phyloP scores from a whole-genome alignment of 2,888 invertebrate species.

The Macaria liturata region DNA sequence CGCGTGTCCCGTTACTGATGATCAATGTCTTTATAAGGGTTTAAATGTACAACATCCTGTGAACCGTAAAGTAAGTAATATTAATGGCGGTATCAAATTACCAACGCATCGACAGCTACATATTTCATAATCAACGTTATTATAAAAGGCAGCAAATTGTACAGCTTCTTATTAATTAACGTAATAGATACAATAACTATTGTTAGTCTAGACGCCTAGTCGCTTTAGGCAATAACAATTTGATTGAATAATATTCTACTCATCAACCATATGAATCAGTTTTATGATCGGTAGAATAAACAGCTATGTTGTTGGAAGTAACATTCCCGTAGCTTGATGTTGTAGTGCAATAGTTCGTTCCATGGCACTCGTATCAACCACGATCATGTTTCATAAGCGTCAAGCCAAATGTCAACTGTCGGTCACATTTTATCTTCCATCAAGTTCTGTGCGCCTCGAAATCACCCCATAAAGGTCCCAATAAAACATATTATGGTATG shows the following conservation, averaged over 20 bases:
- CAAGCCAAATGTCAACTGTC: constrained; percentile 24
- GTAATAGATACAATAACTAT: constrained; percentile 2
- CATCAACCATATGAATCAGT: constrained; percentile 6
- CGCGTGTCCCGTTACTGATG: constrained; percentile 49
- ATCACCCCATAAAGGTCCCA: constrained; percentile 25
- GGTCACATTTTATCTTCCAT: constrained; percentile 24
- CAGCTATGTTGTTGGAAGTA: constrained; percentile 4
- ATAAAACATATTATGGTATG: constrained; percentile 33
- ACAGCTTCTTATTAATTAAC: no score
- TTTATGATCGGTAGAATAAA: constrained; percentile 10
- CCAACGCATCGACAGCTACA: constrained; percentile 10
- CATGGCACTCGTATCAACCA: constrained; percentile 12
- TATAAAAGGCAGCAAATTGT: constrained; percentile 1
- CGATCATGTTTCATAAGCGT: constrained; percentile 27
- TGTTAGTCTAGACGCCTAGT: constrained; percentile 3
- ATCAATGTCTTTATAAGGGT: constrained; percentile 60
- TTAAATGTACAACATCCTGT: constrained; percentile 26
- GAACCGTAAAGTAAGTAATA: constrained; percentile 29
- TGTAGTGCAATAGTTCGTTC: constrained; percentile 16
- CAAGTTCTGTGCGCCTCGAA: constrained; percentile 16
- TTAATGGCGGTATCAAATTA: constrained; percentile 27
- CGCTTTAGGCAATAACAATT: constrained; percentile 6
- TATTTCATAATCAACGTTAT: constrained; percentile 6
- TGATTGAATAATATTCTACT: constrained; percentile 10
- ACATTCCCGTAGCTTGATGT: constrained; percentile 14